Conservation (phyloP, 2,113 vertebrate genomes). For the Mastomys natalensis region DNA sequence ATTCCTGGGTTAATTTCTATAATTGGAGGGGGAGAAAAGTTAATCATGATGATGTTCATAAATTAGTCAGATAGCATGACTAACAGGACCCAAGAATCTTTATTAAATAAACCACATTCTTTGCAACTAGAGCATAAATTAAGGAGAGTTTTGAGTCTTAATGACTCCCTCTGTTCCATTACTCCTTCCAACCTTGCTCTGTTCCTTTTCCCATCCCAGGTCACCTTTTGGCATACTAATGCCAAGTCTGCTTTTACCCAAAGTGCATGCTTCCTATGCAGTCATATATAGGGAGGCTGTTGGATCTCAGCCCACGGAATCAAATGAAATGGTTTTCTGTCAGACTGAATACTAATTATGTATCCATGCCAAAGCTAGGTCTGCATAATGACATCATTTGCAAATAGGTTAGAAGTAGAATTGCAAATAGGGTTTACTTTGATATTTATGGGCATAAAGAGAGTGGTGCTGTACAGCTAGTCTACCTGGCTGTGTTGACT, state of each 20-base stretch:
- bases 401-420: conserved; percentile 62
- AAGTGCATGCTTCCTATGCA: conserved; percentile 76
- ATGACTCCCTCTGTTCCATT: conserved; percentile 43
- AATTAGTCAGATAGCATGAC: conserved; percentile 64
- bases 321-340: conserved; percentile 81
- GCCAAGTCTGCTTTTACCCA: conserved; percentile 73
- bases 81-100: conserved; percentile 55
- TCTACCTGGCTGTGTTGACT: neutral
- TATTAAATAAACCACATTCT: conserved; percentile 63
- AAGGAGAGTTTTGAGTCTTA: conserved; percentile 5
- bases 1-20: conserved; percentile 60
- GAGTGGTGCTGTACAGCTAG: neutral
- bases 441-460: conserved; percentile 55
- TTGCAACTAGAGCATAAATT: conserved; percentile 46
- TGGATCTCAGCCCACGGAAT: conserved; percentile 73
- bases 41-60: conserved; percentile 69
- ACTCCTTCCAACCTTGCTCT: conserved; percentile 69
- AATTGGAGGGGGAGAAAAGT: conserved; percentile 72
- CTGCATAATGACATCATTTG: conserved; percentile 82
- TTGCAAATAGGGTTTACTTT: conserved; percentile 48
- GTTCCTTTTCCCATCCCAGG: conserved; percentile 63
- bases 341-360: conserved; percentile 82
- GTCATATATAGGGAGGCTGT: conserved; percentile 66
- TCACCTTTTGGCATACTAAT: conserved; percentile 74
- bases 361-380: conserved; percentile 75